Conservation (phyloP, 2,113 vertebrate genomes). For the Anolis carolinensis region DNA sequence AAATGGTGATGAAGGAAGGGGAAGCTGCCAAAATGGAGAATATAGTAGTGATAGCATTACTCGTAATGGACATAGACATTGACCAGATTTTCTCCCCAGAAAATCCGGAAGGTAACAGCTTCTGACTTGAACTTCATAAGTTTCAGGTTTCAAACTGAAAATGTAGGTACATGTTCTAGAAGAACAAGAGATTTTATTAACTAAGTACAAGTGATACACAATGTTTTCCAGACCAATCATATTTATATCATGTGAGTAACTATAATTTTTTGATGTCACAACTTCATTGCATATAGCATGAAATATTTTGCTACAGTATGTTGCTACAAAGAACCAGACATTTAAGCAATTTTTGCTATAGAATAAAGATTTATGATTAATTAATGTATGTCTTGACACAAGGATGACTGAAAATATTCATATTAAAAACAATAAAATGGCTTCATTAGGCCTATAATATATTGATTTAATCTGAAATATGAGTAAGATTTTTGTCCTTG, state of each 20-base stretch:
- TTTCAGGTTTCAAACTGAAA: background rate
- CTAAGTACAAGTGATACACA: background rate
- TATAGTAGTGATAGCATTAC: background rate
- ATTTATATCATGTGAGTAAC: background rate
- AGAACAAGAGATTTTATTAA: background rate
- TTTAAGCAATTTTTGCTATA: background rate
- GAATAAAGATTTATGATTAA: background rate
- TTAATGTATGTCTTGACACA: background rate
- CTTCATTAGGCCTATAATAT: background rate
- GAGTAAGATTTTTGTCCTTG: background rate
- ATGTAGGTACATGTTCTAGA: background rate
- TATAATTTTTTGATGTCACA: background rate
- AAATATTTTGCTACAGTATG: rapidly evolving
- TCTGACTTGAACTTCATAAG: background rate
- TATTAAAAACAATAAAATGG: background rate
- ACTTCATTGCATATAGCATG: background rate
- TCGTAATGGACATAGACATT: background rate
- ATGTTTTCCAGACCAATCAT: background rate
- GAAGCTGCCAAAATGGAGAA: background rate
- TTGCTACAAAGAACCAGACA: background rate
- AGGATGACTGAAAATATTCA: background rate
- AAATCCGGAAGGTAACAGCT: background rate
- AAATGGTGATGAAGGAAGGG: background rate
- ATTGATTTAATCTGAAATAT: background rate
- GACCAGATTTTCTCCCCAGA: background rate